Conservation (phyloP, 2,113 vertebrate genomes). For the Phaetusa simplex region DNA sequence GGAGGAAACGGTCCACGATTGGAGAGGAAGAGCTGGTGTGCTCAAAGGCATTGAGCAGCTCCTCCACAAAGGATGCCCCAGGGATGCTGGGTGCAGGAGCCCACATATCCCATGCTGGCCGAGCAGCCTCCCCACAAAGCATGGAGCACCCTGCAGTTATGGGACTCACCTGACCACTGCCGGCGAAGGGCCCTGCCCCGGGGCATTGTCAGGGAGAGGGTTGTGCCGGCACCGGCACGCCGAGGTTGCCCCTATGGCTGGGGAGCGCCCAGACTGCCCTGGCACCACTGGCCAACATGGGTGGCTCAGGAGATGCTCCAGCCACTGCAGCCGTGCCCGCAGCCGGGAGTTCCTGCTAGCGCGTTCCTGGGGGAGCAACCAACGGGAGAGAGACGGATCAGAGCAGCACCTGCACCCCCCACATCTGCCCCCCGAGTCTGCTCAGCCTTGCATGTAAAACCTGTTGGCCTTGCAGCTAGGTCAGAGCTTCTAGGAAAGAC, state of each 20-base stretch:
- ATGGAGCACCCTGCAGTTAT: background rate
- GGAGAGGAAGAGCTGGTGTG: fast-evolving
- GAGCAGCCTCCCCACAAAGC: background rate
- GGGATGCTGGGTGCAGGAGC: background rate
- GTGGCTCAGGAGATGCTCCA: slow-evolving; percentile 13
- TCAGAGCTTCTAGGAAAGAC: background rate
- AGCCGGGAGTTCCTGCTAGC: background rate
- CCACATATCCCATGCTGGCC: fast-evolving
- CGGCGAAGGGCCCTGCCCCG: background rate
- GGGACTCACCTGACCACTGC: slow-evolving; percentile 56
- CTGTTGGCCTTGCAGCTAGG: background rate
- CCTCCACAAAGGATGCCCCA: background rate
- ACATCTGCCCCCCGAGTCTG: background rate
- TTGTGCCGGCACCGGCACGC: slow-evolving; percentile 36
- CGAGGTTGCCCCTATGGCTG: slow-evolving; percentile 16
- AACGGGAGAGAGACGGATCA: background rate
- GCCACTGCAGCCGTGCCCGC: background rate
- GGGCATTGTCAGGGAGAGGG: background rate
- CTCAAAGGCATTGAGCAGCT: background rate
- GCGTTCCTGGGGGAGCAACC: slow-evolving; percentile 45
- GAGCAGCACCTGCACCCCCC: background rate
- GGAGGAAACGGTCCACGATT: background rate
- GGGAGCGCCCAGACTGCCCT: slow-evolving; percentile 43
- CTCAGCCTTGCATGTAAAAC: background rate
- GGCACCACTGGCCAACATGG: background rate